phyloP scores from a whole-genome alignment of 2,888 invertebrate species.

The Carterocephalus palaemon region DNA sequence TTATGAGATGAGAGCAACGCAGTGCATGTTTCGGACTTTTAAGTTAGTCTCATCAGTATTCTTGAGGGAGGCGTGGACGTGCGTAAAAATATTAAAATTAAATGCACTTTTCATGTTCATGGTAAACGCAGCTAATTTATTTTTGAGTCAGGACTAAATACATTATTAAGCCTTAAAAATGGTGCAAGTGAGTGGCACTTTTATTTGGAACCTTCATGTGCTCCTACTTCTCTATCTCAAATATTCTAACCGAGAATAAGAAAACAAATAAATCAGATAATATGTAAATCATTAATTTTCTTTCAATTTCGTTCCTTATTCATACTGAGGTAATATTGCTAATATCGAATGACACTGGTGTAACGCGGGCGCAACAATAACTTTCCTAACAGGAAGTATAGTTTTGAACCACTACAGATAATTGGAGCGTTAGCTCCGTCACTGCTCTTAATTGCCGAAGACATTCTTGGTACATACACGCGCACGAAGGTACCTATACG shows the following conservation, averaged over 20 bases:
- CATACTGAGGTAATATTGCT: slow-evolving; percentile 42
- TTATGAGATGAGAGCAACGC: slow-evolving; percentile 8
- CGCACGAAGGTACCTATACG: too few relatives aligned
- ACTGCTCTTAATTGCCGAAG: slow-evolving; percentile 60
- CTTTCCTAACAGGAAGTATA: slow-evolving; percentile 66
- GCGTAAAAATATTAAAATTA: slow-evolving; percentile 20
- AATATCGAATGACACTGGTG: slow-evolving; percentile 62
- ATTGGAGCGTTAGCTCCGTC: slow-evolving; percentile 62
- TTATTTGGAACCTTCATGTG: too few relatives aligned
- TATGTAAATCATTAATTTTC: slow-evolving; percentile 41
- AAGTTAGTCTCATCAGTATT: slow-evolving; percentile 19
- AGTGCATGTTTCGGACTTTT: slow-evolving; percentile 19
- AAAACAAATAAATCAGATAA: too few relatives aligned
- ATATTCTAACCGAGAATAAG: too few relatives aligned
- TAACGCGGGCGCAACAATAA: slow-evolving; percentile 42
- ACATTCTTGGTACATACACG: slow-evolving; percentile 46
- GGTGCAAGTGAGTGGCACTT: too few relatives aligned
- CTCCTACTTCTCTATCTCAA: neutral
- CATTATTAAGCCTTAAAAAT: too few relatives aligned
- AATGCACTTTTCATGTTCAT: neutral
- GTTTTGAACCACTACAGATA: slow-evolving; percentile 67
- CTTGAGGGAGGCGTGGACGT: slow-evolving; percentile 12
- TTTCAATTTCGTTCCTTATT: slow-evolving; percentile 31
- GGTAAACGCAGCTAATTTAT: too few relatives aligned
- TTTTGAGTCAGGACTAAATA: too few relatives aligned